Conservation (phyloP, 2,797 vertebrate species). For the Fratercula arctica region DNA sequence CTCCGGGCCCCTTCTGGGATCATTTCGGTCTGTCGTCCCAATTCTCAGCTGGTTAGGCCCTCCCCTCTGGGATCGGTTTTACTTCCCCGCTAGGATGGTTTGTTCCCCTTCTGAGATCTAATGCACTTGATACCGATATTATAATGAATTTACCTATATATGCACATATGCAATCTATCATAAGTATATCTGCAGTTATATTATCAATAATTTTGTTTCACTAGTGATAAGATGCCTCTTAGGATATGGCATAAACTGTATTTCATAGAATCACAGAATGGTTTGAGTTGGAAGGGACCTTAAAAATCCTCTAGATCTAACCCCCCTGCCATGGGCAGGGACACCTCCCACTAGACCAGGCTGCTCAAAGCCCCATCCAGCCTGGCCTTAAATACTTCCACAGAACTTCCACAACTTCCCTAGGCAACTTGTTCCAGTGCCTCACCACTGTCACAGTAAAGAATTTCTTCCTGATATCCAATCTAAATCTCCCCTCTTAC, state of each 20-base stretch:
- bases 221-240: not conserved
- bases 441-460: no score
- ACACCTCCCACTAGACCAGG: not conserved
- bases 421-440: not conserved
- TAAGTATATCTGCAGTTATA: not conserved
- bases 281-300: not conserved
- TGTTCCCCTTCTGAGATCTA: not conserved
- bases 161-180: not conserved
- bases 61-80: not conserved
- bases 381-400: not conserved
- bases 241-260: not conserved
- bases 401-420: not conserved
- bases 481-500: not conserved
- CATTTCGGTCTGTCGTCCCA: not conserved
- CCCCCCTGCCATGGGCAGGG: not conserved
- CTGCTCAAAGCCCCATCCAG: not conserved
- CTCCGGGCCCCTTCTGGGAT: fast-evolving
- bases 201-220: not conserved
- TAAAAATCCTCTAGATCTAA: not conserved
- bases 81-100: not conserved
- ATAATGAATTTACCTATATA: not conserved
- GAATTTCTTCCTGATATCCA: not conserved
- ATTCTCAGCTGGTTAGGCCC: not conserved
- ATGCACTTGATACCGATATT: not conserved
- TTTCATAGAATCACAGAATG: not conserved